Evolutionary conservation across 2,797 vertebrate species (phyloP), one percentile per base, ranked within the genome.

Genomic region (Columba guinea): DNA sequence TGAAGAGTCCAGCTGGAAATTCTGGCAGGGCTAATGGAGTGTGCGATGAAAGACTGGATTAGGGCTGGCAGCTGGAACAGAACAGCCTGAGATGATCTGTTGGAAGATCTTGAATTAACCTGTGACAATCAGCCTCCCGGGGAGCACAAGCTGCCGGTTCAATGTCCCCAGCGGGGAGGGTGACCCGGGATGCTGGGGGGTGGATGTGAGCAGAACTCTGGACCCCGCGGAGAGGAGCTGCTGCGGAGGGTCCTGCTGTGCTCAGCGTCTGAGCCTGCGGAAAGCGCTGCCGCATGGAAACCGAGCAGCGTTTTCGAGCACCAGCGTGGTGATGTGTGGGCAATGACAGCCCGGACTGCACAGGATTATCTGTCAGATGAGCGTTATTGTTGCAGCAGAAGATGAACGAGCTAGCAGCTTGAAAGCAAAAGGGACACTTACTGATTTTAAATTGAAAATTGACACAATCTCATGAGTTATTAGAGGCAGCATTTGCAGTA

Each of bases 161-260:
- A n/a, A 21, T 8, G 32, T 68, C 11, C 24, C 14, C 30, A 46
- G 4, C 30, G 4, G 56, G 27, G 27, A 73, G 21, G 41, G 28
- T 34, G 62, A 44, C 27, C 28, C 0, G 0, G 58, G 13, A 16
- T 1, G 0, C 12, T 32, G 67, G 19, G 0, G 1, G 18, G 15
- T 23, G 15, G 32, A 3, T 39, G n/a, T 9, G 60, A 75, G 48
- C 41, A 55, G 5, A 71, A 52, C 52, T 37, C 44, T 21, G 78
- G n/a, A 10, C 35, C 37, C 59, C 7, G 13, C 0, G 1, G 49
- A 32, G 27, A 74, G 60, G 26, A 74, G 64, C 17, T 13, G 67
- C 3, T 16, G 26, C 3, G 5, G n/a, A 80, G 23, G 21, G 22
- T 37, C 55, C 86, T 78, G 84, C 46, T 53, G 84, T 8, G 62